Base-by-base conservation (phyloP, 2,113 vertebrate species). In the Alligator mississippiensis region DNA sequence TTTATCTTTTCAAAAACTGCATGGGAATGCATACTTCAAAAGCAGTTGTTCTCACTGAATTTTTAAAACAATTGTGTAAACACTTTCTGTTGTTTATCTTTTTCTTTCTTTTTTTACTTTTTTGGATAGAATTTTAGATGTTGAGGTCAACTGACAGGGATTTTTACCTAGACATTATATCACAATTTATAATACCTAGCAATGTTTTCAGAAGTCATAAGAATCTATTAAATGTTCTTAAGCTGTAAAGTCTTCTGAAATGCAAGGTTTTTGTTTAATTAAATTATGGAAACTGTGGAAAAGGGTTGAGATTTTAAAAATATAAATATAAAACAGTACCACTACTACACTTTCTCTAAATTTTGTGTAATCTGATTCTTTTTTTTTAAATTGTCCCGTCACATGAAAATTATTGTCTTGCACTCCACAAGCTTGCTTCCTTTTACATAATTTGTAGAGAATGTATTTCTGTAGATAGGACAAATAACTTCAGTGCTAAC, bases 391-490 rank as follows among this genome's bases (percentile, higher is more conserved):
- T 9, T 47, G 9, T 4, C 27, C 57, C 89, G 10, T 28, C 54
- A 14, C 24, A 74, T 88, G 19, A 57, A 82, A 87, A 24, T 83
- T 62, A 64, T 12, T 81, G 1, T 4, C 27, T 94, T 94, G 74
- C 58, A 55, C 3, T 80, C 91, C 70, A 22, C 83, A 90, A 47
- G 1, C 3, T 74, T 74, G 34, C 54, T 15, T 54, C 79, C 87
- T 83, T 70, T 80, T 84, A 3, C 13, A 6, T 38, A 85, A 16
- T 61, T 90, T 4, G 2, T 57, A 5, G 9, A 28, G 21, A 3
- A 19, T 57, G 80, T 9, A 72, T 88, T 93, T 93, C 38, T 94
- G 75, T 38, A 80, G 79, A 57, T 97, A 28, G 34, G 34, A 34
- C 34, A 34, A 34, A 34, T 34, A 34, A 34, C 34, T 34, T 34